Base-by-base conservation (phyloP, 1,140 invertebrate species). In the Hypothenemus hampei region DNA sequence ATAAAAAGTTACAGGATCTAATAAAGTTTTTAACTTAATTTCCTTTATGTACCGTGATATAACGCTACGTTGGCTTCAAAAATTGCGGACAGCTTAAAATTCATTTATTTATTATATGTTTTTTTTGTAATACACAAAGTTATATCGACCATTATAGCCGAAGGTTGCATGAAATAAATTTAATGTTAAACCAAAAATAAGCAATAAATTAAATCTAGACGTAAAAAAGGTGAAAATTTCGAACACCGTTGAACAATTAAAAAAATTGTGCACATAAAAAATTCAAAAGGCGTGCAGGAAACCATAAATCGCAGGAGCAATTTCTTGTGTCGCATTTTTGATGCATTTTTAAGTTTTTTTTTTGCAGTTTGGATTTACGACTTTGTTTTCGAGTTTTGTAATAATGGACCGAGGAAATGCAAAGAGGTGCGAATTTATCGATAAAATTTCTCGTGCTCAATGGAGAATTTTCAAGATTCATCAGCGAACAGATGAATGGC, bases 251-350 rank as follows among this genome's bases (percentile, higher is more conserved):
- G 23, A 4, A 13, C 29, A 15, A 46, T 43, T 48, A 21, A 45
- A 45, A 45, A 45, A 41, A 20, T 7, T 20, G 10, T 8, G 22
- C 31, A 21, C 15, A 36, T 36, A 33, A 48, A 48, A 36, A 48
- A 48, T 48, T 35, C 29, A 36, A 48, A 20, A 21, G 31, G 45
- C 20, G 19, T 26, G 16, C 45, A 36, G 45, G 45, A 48, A 48
- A 36, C 45, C 13, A 48, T 48, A 48, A 48, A 48, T 48, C 45
- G 10, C 31, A n/a, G 19, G 11, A 18, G 29, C 33, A 48, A 48
- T 48, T 48, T 48, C 45, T 35, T 48, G 10, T 36, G 45, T 48
- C 33, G 45, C 45, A 48, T 48, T 48, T 48, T 48, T 48, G 20
- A 48, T 48, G 31, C 21, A 48, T 8, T 36, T 36, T 48, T 48